Conservation (phyloP, 2,888 invertebrate genomes). For the Anaspis maculata region DNA sequence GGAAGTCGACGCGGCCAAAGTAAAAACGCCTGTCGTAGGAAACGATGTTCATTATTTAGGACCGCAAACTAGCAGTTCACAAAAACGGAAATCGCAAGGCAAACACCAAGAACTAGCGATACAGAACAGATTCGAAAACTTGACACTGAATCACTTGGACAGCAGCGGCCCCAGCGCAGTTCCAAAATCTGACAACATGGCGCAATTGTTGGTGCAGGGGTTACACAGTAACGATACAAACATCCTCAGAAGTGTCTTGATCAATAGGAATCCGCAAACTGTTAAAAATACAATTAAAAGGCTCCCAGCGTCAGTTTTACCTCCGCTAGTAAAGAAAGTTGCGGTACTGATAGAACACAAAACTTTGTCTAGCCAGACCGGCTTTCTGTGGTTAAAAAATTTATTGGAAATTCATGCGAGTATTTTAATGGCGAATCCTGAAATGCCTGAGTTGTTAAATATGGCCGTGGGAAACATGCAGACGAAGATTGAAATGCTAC, state of each 20-base stretch:
- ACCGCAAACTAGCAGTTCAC: conserved; percentile 28
- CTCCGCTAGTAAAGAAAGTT: conserved; percentile 65
- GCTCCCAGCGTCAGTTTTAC: conserved; percentile 68
- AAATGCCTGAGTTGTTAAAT: conserved; percentile 48
- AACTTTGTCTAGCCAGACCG: conserved; percentile 52
- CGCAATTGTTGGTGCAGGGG: conserved; percentile 74
- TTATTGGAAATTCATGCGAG: conserved; percentile 52
- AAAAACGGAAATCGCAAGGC: conserved; percentile 36
- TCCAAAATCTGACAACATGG: conserved; percentile 63
- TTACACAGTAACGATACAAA: conserved; percentile 74
- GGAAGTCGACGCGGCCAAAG: too few relatives aligned
- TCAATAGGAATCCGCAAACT: conserved; percentile 54
- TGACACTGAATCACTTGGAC: conserved; percentile 55
- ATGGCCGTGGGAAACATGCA: conserved; percentile 52
- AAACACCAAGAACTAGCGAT: conserved; percentile 58
- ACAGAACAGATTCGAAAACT: conserved; percentile 73
- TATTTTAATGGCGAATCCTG: conserved; percentile 54
- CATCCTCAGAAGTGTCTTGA: conserved; percentile 66
- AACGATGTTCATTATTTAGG: conserved; percentile 46
- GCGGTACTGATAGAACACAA: conserved; percentile 59
- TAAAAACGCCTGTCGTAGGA: conserved; percentile 39
- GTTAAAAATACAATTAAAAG: conserved; percentile 67
- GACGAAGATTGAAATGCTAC: conserved; percentile 45
- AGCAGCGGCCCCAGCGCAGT: conserved; percentile 44
- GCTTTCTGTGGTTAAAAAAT: conserved; percentile 51